phyloP scores from a whole-genome alignment of 1,140 invertebrate genomes.

The Nasonia vitripennis region DNA sequence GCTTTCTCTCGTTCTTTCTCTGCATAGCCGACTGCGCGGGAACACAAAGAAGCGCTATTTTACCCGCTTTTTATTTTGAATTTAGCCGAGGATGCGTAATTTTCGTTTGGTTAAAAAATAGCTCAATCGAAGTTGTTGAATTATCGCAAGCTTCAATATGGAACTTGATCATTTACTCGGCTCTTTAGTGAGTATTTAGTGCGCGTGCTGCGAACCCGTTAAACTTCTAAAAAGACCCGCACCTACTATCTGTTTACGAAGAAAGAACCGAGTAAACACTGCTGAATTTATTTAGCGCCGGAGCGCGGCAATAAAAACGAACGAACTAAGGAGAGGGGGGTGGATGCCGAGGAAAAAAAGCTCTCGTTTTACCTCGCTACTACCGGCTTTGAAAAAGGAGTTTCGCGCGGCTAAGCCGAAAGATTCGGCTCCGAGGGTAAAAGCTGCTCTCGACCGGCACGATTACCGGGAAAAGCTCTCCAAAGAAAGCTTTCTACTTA shows the following conservation, averaged over 20 bases:
- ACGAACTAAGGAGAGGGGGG: not conserved
- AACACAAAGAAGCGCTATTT: too few relatives aligned
- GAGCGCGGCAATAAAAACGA: not conserved
- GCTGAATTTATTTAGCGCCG: not conserved
- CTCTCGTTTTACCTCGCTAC: not conserved
- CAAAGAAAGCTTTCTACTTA: constrained; percentile 37
- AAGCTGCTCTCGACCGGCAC: constrained; percentile 3
- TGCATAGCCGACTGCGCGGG: too few relatives aligned
- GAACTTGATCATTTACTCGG: not conserved
- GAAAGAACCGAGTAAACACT: not conserved
- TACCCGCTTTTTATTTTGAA: too few relatives aligned
- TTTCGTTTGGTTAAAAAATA: not conserved
- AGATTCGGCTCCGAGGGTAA: not conserved
- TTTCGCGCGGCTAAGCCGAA: not conserved
- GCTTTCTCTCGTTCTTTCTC: too few relatives aligned
- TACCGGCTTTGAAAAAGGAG: not conserved
- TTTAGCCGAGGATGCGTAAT: too few relatives aligned
- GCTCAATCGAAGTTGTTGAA: not conserved
- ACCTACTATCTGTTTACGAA: not conserved
- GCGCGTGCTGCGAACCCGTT: not conserved
- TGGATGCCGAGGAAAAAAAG: not conserved
- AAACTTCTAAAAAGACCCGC: not conserved
- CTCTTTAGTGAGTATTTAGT: not conserved
- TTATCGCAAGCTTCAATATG: not conserved
- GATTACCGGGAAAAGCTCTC: constrained; percentile 24